Evolutionary conservation across 30 jellyfish, hydroid and myxozoan species (phyloP), one percentile per base, ranked within the genome.

Genomic region (Aurelia sp.): DNA sequence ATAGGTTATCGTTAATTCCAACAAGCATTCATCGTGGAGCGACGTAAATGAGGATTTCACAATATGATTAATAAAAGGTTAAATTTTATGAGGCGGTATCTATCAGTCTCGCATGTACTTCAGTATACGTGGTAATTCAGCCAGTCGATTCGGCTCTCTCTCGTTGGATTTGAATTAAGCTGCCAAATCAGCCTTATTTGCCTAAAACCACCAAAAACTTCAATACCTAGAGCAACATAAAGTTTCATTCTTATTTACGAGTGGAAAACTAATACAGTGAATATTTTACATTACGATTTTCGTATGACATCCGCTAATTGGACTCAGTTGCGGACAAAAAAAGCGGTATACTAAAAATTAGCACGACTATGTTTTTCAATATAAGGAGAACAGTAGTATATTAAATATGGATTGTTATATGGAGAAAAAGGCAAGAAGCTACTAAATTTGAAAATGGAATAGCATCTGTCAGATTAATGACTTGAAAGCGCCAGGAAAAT

Each of bases 271-370:
- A 76, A 76, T 76, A 76, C 66, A 33, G 87, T 75, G 63, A 61
- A 72, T 22, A 19, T 51, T 76, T 76, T 59, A 57, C 35, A 75
- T 64, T 60, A 20, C 66, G 47, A 58, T 58, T 76, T 50, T 76
- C 63, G 19, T 60, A 38, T 76, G 87, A 76, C 87, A 76, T 78
- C 77, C 76, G 77, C 57, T 76, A 76, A 76, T 76, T 76, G 76
- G 18, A 50, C 64, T 63, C 44, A 35, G 67, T 31, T 38, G 22
- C 11, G 12, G 31, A 76, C 87, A 76, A 76, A 60, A 41, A 13
- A 76, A 76, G 87, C 87, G 87, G 77, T 75, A 76, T 59, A 20
- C 67, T 17, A 47, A 74, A 60, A 70, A 60, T 59, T 76, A 76
- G 77, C 77, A 59, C 71, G 77, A 33, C 51, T 20, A 64, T 76